Base-by-base conservation (phyloP, 2,888 invertebrate genomes). In the Pristionchus fissidentatus region DNA sequence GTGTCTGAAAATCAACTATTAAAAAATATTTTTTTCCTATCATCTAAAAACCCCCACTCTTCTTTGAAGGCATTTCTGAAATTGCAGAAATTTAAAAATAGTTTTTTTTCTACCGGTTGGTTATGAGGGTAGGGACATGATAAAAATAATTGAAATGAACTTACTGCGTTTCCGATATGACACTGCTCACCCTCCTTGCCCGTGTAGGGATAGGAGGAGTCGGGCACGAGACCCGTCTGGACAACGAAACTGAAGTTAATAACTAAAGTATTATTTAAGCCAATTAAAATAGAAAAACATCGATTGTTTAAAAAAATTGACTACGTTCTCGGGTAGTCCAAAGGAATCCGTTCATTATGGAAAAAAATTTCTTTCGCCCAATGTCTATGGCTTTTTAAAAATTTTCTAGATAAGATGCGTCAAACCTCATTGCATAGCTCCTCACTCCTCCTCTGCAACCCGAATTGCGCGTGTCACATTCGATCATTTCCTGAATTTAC, bases 401-500 rank as follows among this genome's bases (percentile, higher is more conserved):
- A 62, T 49, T 49, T 41, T 10, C 19, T 75, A 78, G 49, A 26
- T 0, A 57, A 41, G 8, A 15, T 19, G n/a, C n/a, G 41, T 19
- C 78, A 66, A 19, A 89, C 89, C 82, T 85, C 87, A 89, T 88
- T 49, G 89, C 90, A 79, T 87, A 89, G 26, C 85, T 87, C 5
- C 88, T 83, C 35, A 87, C 87, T 49, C 90, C 89, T 49, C 90
- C 90, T 84, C 85, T 84, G 62, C 91, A 91, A 1, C 89, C 91
- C 15, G 85, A 85, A 80, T 90, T 87, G 0, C 80, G 62, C 26
- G 66, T 66, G 73, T 91, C 89, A 84, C 91, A 91, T 81, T 91
- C 91, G 43, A 91, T 85, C 83, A 91, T 84, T 55, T 83, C 83
- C 85, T 87, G 79, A 43, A 84, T 29, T 41, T 2, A n/a, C 38